Base-by-base conservation (phyloP, 1,140 invertebrate genomes). In the Heliconius hewitsoni region DNA sequence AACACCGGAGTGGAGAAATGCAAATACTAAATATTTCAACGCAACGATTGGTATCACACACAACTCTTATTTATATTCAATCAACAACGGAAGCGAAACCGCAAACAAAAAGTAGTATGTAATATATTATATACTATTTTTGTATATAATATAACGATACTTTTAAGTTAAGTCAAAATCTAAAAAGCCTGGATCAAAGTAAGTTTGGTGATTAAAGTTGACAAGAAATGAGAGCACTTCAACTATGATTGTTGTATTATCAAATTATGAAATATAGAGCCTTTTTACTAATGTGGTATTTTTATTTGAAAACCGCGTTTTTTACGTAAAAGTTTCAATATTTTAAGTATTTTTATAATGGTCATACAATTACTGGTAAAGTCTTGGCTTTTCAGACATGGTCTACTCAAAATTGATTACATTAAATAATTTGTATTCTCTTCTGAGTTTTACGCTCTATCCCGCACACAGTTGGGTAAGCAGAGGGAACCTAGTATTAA, bases 261-360 rank as follows among this genome's bases (percentile, higher is more conserved):
- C 57, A 66, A n/a, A 66, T 66, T 8, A 66, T 57, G n/a, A 11
- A 57, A n/a, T 57, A 9, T 9, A 27, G n/a, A 27, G 57, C 4
- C 11, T 66, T 66, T 66, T 66, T 27, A 30, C 11, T 66, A 66
- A 66, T 66, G 57, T n/a, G 30, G 57, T 66, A 66, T 30, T 66
- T 30, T 23, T 30, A 30, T 3, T 66, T 66, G 3, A 60, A 27
- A 66, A 27, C 3, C 9, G 19, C 4, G 2, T 66, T 66, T 66
- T 57, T 57, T 23, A 57, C n/a, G 8, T 57, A 57, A n/a, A 57
- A 57, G 55, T 23, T 57, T 57, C 16, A 52, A 52, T 52, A 19
- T 52, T 52, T 52, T 52, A 52, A 52, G 13, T 16, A 18, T 52
- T 52, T 52, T 52, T 52, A 18, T 52, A 52, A 0, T 50, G 46